Base-by-base conservation (phyloP, 2,888 invertebrate species). In the Drosophila quinaria region DNA sequence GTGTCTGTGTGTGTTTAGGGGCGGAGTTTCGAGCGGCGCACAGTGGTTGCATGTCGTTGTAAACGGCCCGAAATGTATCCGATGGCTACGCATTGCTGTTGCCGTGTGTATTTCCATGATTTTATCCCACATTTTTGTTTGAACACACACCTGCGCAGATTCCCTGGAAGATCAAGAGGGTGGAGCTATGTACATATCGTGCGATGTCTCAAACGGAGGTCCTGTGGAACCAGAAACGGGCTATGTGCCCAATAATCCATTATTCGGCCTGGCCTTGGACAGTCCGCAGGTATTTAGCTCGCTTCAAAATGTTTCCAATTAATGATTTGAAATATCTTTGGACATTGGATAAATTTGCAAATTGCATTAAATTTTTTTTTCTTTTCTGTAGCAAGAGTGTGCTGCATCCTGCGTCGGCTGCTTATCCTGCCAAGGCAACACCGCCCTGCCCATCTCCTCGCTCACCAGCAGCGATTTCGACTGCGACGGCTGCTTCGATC, bases 111-210 rank as follows among this genome's bases (percentile, higher is more conserved):
- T 15, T 82, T 82, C 68, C 70, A 70, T 59, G 70, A 64, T 50
- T 52, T 51, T 25, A 25, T 35, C 31, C 37, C 39, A 42, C 22
- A 0, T 4, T 58, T 61, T 33, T 71, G n/a, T 51, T 6, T 25
- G 0, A 59, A 44, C 29, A 51, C 49, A 65, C 59, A 78, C 70
- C 87, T 87, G 89, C 87, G 81, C 90, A 92, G 92, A 92, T 92
- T 92, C 92, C 91, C 92, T 92, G 91, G 93, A 92, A 92, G 92
- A 92, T 91, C 92, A 92, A 91, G 93, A 93, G 92, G 93, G 93
- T 93, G 93, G 93, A 93, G 93, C 93, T 92, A 93, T 93, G 93
- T 93, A 93, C 91, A 93, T 93, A 92, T 92, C 93, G 91, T 93
- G 93, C 90, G 93, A 92, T 91, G 93, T 92, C 91, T 91, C 93